These are phyloP conservation scores for Athripsodes cinereus DNA, from an alignment of 2,888 invertebrate genomes.

Conservation along the genomic window DNA sequence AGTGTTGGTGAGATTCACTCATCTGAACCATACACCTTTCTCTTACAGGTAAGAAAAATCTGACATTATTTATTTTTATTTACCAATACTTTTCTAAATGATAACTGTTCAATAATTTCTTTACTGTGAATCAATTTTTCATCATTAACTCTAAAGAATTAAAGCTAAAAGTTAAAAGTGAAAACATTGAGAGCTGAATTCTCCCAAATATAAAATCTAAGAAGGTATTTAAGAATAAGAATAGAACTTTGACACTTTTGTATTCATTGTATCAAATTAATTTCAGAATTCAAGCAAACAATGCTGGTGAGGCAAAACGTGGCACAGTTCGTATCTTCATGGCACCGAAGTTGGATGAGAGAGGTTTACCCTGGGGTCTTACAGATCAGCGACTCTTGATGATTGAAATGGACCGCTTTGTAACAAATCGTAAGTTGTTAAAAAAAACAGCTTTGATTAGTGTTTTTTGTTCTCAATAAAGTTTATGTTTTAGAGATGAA, in stretches of 20 bases:
- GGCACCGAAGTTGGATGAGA: constrained; percentile 60
- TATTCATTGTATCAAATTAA: neutral
- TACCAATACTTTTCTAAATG: too few relatives aligned
- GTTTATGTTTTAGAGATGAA: too few relatives aligned
- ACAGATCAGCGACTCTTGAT: constrained; percentile 55
- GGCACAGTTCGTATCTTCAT: constrained; percentile 65
- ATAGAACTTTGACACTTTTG: too few relatives aligned
- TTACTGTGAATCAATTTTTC: neutral
- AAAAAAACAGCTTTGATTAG: too few relatives aligned
- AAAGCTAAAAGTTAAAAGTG: too few relatives aligned
- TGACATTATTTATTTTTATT: too few relatives aligned
- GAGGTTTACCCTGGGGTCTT: constrained; percentile 50
- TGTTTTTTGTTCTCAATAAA: too few relatives aligned
- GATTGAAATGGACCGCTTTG: constrained; percentile 65
- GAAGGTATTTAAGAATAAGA: too few relatives aligned
- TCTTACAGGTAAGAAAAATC: constrained; percentile 5
- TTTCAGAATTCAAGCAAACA: constrained; percentile 21
- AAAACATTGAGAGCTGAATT: too few relatives aligned
- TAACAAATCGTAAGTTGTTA: constrained; percentile 48
- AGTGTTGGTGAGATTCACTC: constrained; percentile 66
- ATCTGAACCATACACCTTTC: constrained; percentile 58
- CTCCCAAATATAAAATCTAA: too few relatives aligned
- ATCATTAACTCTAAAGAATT: too few relatives aligned
- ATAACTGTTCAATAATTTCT: neutral
- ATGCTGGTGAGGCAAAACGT: constrained; percentile 34